Evolutionary conservation across 1,140 invertebrate genomes (phyloP), one percentile per base, ranked within the genome.

Genomic region (Anagrus nilaparvatae): DNA sequence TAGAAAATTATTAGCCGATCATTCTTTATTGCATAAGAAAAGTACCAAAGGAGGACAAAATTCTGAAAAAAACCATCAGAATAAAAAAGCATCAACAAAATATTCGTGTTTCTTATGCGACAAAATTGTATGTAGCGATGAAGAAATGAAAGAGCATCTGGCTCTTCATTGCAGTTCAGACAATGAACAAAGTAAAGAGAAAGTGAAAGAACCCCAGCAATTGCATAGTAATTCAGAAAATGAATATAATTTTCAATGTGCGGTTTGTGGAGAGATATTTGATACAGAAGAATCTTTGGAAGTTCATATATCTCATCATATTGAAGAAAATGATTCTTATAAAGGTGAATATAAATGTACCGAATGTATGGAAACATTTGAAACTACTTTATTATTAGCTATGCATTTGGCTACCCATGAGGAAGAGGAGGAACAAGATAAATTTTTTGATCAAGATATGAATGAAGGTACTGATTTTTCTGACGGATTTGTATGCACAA

Each of bases 101-200:
- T 60, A 58, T 16, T 58, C 51, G 5, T 69, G 66, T 48, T 67
- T 66, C 28, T 52, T 69, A 7, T 69, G 66, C 19, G 63, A 69
- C 17, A 69, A 66, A 34, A 58, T 55, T 6, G 66, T 69, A 24
- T 55, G 51, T 1, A 57, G 65, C 14, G 58, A 65, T 24, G 58
- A 64, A 16, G 32, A 63, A 20, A 41, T 69, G 24, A 69, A 67
- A 36, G 59, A 67, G 36, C 66, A 69, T 49, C 48, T 67, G 7
- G 61, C 67, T 10, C 56, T 62, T 10, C 65, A 68, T 42, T 67
- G 65, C 18, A 60, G 67, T 17, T 63, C 65, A 16, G 49, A 58
- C 1, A 65, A 60, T 17, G 61, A 66, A n/a, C 58, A 57, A 5
- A 53, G 63, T 3, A 49, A 56, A 1, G 55, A 41, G 0, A 60